Conservation (phyloP, 2,113 vertebrate genomes). For the Oophaga pumilio region DNA sequence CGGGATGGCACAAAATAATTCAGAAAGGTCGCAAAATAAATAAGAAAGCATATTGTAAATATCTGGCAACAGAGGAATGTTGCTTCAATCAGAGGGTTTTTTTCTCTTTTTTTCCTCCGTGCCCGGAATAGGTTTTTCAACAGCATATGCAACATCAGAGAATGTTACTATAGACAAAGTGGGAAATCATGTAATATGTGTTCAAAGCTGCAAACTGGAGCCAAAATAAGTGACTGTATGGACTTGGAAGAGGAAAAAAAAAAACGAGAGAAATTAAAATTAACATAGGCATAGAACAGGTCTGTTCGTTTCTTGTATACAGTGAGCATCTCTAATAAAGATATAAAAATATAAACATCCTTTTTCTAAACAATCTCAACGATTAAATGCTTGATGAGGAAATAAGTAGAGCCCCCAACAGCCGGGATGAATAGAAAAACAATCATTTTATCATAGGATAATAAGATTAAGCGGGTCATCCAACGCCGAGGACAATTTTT, state of each 20-base stretch:
- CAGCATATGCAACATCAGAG: slow-evolving; percentile 55
- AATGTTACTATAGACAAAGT: slow-evolving; percentile 55
- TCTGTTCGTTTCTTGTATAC: background rate
- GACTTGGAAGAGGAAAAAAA: background rate
- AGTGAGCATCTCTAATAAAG: background rate
- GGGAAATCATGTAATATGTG: slow-evolving; percentile 32
- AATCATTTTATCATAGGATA: background rate
- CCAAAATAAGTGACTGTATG: slow-evolving; percentile 2
- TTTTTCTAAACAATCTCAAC: background rate
- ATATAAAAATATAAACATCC: background rate
- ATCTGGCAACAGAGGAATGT: background rate
- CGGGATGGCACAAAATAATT: slow-evolving; percentile 44
- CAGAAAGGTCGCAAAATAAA: slow-evolving; percentile 9
- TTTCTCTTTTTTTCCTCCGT: slow-evolving; percentile 7
- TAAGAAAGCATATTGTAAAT: slow-evolving; percentile 2
- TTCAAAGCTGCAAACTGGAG: slow-evolving; percentile 2
- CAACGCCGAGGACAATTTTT: too few relatives aligned
- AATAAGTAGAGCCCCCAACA: background rate
- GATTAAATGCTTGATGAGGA: background rate
- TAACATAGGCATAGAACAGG: background rate
- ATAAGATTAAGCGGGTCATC: background rate
- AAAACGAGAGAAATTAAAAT: background rate
- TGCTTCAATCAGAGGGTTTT: background rate
- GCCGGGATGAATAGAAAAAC: background rate
- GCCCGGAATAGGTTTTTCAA: slow-evolving; percentile 23